Evolutionary conservation across 2,113 vertebrate species (phyloP), one percentile per base, ranked within the genome.

Genomic region (Rynchops niger): DNA sequence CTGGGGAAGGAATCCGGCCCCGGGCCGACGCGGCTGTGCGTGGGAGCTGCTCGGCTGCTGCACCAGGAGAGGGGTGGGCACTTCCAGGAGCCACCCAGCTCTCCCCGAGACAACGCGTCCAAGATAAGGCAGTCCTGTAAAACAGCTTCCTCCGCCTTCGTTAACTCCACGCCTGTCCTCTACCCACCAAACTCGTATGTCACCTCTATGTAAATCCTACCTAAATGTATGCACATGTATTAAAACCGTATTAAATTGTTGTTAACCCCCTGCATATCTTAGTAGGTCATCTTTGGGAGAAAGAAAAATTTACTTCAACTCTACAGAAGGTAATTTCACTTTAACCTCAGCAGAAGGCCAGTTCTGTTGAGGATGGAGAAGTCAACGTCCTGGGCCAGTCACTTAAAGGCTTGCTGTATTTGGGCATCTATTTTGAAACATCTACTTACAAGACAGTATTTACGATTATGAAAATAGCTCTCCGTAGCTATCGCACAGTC

Each of bases 381-480:
- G 22, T 12, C 22, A 36, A 66, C 30, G 5, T 6, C 43, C 7
- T 0, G 3, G 15, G 73, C 71, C 1, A 20, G 50, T 23, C 32
- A 19, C 77, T 6, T 0, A 25, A 61, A 56, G 23, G 17, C 11
- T 65, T 17, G 30, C 47, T n/a, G 2, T 5, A 25, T 30, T 13
- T 36, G n/a, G 21, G 74, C 5, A 8, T 32, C 38, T 32, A 4
- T 9, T 65, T 56, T 11, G 20, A 79, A 82, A 45, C 34, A 22
- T 2, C 67, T 23, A 9, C 55, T n/a, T 18, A 5, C 5, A 52
- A 36, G 40, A 7, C 18, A n/a, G 1, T 9, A 43, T 50, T 87
- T 25, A 30, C 0, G 1, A 15, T 20, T 4, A 25, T 9, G n/a
- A 18, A 36, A 86, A 18, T 0, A 50, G 43, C 45, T 25, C 4